Conservation (phyloP, 1,140 invertebrate genomes). For the Portunus trituberculatus region DNA sequence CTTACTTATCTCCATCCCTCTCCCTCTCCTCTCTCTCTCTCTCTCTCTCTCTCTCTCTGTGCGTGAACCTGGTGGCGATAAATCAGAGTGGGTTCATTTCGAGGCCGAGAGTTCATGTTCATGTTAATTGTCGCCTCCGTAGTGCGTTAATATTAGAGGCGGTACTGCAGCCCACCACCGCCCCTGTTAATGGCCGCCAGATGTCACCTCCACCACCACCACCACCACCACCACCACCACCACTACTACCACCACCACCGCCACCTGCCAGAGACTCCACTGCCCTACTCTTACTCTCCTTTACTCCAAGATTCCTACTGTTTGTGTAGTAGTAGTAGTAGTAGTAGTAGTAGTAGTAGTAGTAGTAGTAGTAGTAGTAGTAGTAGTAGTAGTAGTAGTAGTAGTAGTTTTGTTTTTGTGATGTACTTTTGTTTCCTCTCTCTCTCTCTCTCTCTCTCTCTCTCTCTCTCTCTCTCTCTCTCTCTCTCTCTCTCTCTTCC, state of each 20-base stretch:
- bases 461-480: too few relatives aligned
- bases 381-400: not conserved
- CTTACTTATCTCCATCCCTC: too few relatives aligned
- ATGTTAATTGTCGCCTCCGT: not conserved
- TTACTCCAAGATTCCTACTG: not conserved
- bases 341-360: conserved; percentile 13
- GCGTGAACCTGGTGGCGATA: not conserved
- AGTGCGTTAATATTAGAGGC: not conserved
- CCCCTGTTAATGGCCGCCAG: not conserved
- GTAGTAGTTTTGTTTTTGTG: not conserved
- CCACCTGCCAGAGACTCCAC: not conserved
- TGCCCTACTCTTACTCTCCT: not conserved
- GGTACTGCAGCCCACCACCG: not conserved
- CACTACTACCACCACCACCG: not conserved
- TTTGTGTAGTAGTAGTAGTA: not conserved
- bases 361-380: not conserved
- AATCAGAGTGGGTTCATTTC: not conserved
- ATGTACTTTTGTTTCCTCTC: not conserved
- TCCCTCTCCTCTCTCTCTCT: too few relatives aligned
- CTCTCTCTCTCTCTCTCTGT: too few relatives aligned
- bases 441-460: not conserved
- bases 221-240: not conserved
- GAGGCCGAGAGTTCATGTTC: conserved; percentile 6
- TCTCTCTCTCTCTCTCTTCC: not conserved
- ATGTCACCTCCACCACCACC: not conserved